phyloP scores from a whole-genome alignment of 2,113 vertebrate species.

The Melanerpes formicivorus region DNA sequence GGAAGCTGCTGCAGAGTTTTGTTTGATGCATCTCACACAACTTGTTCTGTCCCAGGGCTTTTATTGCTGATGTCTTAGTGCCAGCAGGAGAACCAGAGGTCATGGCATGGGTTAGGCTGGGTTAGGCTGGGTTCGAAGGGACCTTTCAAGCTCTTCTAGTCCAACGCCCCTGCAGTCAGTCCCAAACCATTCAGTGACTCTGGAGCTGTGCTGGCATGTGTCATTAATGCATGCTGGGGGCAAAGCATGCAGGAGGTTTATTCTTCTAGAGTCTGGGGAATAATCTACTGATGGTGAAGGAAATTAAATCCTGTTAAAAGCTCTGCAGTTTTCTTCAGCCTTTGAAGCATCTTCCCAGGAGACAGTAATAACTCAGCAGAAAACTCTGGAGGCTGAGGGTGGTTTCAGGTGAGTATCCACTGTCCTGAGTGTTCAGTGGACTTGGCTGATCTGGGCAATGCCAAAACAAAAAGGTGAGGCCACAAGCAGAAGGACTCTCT shows the following conservation, averaged over 20 bases:
- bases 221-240: not conserved
- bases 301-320: not conserved
- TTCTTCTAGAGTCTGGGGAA: not conserved
- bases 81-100: too few relatives aligned
- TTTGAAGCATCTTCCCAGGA: not conserved
- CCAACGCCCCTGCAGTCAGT: too few relatives aligned
- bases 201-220: not conserved
- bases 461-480: constrained; percentile 49
- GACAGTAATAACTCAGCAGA: not conserved
- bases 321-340: not conserved
- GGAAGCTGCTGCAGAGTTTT: too few relatives aligned
- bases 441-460: constrained; percentile 61
- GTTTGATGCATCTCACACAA: too few relatives aligned
- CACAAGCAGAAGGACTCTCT: constrained; percentile 66
- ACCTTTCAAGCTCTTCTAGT: too few relatives aligned
- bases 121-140: too few relatives aligned
- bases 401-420: constrained; percentile 5
- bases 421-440: constrained; percentile 7
- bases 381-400: constrained; percentile 38
- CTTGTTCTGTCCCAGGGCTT: too few relatives aligned
- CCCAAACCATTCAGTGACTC: too few relatives aligned
- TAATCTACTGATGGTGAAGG: not conserved
- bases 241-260: not conserved
- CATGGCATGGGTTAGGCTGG: too few relatives aligned
- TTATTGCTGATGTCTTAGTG: too few relatives aligned